Conservation (phyloP, 2,113 vertebrate species). For the Chaenocephalus aceratus region DNA sequence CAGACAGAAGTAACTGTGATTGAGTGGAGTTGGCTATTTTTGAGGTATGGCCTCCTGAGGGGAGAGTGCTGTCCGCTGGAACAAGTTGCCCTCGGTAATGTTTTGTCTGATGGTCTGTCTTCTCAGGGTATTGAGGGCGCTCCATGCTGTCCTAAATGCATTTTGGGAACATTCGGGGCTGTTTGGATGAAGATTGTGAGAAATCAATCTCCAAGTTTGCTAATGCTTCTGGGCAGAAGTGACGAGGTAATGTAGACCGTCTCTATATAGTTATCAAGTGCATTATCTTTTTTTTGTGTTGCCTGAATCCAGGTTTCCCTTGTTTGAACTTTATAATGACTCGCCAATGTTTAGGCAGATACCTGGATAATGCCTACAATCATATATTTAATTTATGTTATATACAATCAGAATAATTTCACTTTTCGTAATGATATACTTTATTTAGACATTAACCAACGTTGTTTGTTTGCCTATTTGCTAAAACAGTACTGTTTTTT, state of each 20-base stretch:
- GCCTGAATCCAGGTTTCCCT: background rate
- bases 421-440: too few species aligned
- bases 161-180: constrained; percentile 31
- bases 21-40: constrained; percentile 1
- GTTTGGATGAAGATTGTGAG: constrained; percentile 28
- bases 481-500: too few species aligned
- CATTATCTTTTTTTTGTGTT: background rate
- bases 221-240: constrained; percentile 24
- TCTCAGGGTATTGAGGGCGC: background rate
- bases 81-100: constrained; percentile 21
- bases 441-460: too few species aligned
- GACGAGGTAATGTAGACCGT: background rate
- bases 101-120: constrained; percentile 50
- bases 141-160: constrained; percentile 15
- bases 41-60: constrained; percentile 13
- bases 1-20: constrained; percentile 16
- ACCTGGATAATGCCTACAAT: too few species aligned
- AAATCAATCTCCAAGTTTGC: constrained; percentile 14
- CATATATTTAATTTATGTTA: too few species aligned
- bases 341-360: too few species aligned
- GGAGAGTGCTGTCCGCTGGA: constrained; percentile 17
- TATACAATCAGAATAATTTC: too few species aligned
- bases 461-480: too few species aligned
- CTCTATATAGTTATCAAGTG: background rate
- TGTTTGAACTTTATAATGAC: too few species aligned